Percentiles rank a stretch among this genome's conserved stretches.
These are phyloP conservation scores for Pempheris klunzingeri DNA, from an alignment of 2,797 vertebrate genomes.

Conservation along the genomic window DNA sequence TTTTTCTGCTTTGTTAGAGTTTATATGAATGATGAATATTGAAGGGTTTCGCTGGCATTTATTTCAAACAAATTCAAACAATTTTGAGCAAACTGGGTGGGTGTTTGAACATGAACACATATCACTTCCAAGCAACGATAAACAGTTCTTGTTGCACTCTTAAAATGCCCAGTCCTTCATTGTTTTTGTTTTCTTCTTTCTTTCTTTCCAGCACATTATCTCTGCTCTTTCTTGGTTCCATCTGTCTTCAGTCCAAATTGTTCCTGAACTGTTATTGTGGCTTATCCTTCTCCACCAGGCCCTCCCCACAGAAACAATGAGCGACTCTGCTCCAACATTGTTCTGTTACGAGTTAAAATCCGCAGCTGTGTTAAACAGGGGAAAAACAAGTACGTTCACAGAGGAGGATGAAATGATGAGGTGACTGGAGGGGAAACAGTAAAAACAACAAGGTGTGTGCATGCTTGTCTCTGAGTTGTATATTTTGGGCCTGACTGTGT, in stretches of 20 bases:
- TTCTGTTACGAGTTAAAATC: slow-evolving; percentile 55
- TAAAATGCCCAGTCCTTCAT: too few species aligned
- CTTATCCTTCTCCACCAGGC: slow-evolving; percentile 76
- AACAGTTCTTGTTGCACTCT: not conserved
- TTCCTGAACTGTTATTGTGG: slow-evolving; percentile 71
- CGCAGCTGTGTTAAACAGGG: slow-evolving; percentile 20
- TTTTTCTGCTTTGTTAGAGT: slow-evolving; percentile 59
- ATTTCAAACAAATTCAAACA: too few species aligned
- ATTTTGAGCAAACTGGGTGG: too few species aligned
- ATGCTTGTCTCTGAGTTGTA: slow-evolving; percentile 9
- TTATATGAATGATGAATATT: slow-evolving; percentile 52
- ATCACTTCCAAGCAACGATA: not conserved
- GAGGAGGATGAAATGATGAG: slow-evolving; percentile 19
- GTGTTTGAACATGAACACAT: slow-evolving; percentile 6
- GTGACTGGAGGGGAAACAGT: slow-evolving; percentile 31
- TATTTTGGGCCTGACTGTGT: slow-evolving; percentile 27
- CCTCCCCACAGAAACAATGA: slow-evolving; percentile 60
- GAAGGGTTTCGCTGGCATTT: slow-evolving; percentile 4
- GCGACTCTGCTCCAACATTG: slow-evolving; percentile 51
- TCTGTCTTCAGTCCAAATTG: slow-evolving; percentile 45
- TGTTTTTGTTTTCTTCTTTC: slow-evolving; percentile 31
- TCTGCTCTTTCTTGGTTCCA: slow-evolving; percentile 43
- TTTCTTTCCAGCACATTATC: slow-evolving; percentile 39
- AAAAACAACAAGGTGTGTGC: slow-evolving; percentile 27
- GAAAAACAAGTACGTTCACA: slow-evolving; percentile 40